Conservation (phyloP, 37 sponge, comb jelly and placozoan species). For the Corticium candelabrum region DNA sequence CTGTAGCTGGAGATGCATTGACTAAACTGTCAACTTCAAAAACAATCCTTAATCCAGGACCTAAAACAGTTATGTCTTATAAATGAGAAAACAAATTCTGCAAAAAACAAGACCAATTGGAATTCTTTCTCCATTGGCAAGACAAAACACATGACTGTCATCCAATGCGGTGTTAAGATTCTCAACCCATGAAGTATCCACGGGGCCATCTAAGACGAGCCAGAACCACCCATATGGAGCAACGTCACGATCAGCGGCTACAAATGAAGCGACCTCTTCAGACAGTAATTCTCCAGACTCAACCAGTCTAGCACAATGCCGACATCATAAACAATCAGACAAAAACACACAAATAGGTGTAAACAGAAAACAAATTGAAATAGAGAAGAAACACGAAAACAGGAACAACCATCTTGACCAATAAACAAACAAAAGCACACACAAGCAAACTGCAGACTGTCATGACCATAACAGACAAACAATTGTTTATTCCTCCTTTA, state of each 20-base stretch:
- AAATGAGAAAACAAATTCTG: not conserved
- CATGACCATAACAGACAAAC: no score
- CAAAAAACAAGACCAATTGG: not conserved
- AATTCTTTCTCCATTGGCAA: slow-evolving; percentile 55
- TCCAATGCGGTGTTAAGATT: slow-evolving; percentile 71
- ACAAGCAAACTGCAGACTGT: no score
- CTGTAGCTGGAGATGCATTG: slow-evolving; percentile 61
- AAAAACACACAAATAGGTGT: no score
- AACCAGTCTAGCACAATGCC: no score
- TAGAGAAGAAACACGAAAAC: no score
- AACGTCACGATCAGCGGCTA: not conserved
- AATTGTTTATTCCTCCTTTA: no score
- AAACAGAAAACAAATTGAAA: no score
- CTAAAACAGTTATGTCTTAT: not conserved
- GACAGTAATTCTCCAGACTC: not conserved
- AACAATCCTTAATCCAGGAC: slow-evolving; percentile 44
- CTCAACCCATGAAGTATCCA: slow-evolving; percentile 73
- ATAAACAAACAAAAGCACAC: no score
- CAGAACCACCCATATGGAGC: slow-evolving; percentile 49
- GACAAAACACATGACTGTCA: slow-evolving; percentile 59
- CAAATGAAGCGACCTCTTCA: not conserved
- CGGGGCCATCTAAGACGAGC: slow-evolving; percentile 67
- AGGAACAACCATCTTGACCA: no score
- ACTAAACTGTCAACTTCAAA: slow-evolving; percentile 57
- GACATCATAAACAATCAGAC: no score